Evolutionary conservation across 2,888 invertebrate species (phyloP), one percentile per base, ranked within the genome.

Genomic region (Spatulosminthurus flaviceps): DNA sequence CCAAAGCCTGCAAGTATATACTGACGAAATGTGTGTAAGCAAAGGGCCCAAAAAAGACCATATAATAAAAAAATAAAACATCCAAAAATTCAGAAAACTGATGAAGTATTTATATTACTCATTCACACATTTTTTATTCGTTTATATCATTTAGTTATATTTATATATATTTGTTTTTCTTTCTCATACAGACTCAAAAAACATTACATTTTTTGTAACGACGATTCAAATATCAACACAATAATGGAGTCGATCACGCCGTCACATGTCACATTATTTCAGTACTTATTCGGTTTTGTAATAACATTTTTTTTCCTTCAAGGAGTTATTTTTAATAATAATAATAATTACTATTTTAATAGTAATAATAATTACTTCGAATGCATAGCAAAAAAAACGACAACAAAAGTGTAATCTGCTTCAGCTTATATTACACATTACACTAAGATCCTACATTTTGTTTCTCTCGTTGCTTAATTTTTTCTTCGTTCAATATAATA

Each of bases 241-340:
- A 26, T 67, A 73, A 73, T 73, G 51, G 73, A 73, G 51, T 73
- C 73, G 60, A 73, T 73, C 73, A 73, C 28, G 29, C 43, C 73
- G 73, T 73, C 73, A 70, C 41, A 70, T 70, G 73, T 73, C 73
- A 70, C 41, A 70, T 70, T 70, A 70, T 70, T 70, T 73, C 60
- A 73, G 26, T 51, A 60, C 67, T 67, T 29, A 67, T 67, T 51
- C 67, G 26, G 29, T 26, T 29, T 67, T 29, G 24, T 67, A 29
- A 28, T 67, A 67, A 67, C 29, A 67, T 67, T 67, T 67, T 67
- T 26, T 67, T 24, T 67, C 29, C 26, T 24, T 67, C 67, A 28
- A 28, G 24, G 29, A 26, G 29, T 67, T n/a, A 19, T 67, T 26
- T 19, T 26, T 16, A 66, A 16, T 26, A 66, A 16, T 66, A 66